Base-by-base conservation (phyloP, 2,888 invertebrate species). In the Allophyes oxyacanthae region DNA sequence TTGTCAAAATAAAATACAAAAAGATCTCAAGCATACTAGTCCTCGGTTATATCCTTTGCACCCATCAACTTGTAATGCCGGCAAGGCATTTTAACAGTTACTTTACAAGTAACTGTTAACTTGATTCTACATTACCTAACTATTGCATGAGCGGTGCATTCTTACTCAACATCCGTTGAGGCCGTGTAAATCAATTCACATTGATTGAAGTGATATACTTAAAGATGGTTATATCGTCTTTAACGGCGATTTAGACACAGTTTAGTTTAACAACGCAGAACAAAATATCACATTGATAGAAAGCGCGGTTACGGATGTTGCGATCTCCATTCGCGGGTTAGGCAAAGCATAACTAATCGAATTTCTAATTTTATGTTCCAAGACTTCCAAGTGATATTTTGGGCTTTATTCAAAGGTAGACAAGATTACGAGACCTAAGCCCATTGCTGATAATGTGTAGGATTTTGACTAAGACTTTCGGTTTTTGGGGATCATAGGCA, bases 91-190 rank as follows among this genome's bases (percentile, higher is more conserved):
- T 49, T 50, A 50, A 28, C 36, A n/a, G n/a, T n/a, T n/a, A n/a
- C n/a, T n/a, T n/a, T n/a, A n/a, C n/a, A n/a, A n/a, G n/a, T 60
- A 55, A 72, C 69, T 44, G 73, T 64, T 54, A 56, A 59, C 42
- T 57, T 46, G 52, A 58, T 49, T 50, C 51, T 14, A 51, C 42
- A 59, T 62, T 63, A 62, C 62, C 61, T 63, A 61, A 72, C 64
- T 33, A 75, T 68, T 74, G 62, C 62, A 45, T 48, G 48, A 40
- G 41, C 60, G 20, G 13, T 56, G 56, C 64, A 49, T 64, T 72
- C 62, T 61, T 67, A 60, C 57, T 9, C 55, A 66, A 67, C 41
- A 32, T 51, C 20, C 37, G 58, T 56, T 66, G 57, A 48, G 53
- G 37, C 32, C 43, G 40, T 50, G 45, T 56, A 52, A 75, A 72